Conservation (phyloP, 2,888 invertebrate species). For the Caradrina clavipalpis region DNA sequence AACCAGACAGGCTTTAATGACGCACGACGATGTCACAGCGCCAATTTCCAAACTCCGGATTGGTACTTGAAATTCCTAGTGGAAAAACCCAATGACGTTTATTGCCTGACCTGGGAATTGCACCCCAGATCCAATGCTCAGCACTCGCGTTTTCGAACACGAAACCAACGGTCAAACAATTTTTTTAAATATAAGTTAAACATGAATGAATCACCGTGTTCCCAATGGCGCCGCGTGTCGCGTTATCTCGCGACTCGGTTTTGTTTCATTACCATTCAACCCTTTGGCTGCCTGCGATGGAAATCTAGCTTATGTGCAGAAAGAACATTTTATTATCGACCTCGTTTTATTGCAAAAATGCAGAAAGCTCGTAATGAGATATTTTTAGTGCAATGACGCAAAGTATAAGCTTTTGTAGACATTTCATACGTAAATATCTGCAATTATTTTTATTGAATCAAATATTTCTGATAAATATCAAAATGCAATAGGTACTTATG, state of each 20-base stretch:
- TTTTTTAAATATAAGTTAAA: conserved; percentile 27
- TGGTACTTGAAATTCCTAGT: too few species aligned
- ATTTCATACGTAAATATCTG: neutral
- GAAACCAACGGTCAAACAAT: too few species aligned
- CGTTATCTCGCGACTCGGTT: conserved; percentile 29
- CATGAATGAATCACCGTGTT: conserved; percentile 29
- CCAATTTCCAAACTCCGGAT: too few species aligned
- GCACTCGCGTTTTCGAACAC: too few species aligned
- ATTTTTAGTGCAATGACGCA: conserved; percentile 5
- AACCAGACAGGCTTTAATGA: too few species aligned
- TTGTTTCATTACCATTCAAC: conserved; percentile 22
- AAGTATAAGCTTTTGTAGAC: neutral
- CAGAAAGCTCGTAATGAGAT: conserved; percentile 17
- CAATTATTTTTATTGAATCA: conserved; percentile 1
- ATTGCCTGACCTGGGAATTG: too few species aligned
- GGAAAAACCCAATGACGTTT: too few species aligned
- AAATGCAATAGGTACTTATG: neutral
- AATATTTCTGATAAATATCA: conserved; percentile 12
- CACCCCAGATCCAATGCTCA: too few species aligned
- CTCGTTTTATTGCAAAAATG: conserved; percentile 23
- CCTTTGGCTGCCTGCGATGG: conserved; percentile 43
- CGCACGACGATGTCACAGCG: too few species aligned
- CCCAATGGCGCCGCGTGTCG: neutral
- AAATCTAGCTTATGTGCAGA: conserved; percentile 30
- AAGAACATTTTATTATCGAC: conserved; percentile 39